Conservation (phyloP, 2,797 vertebrate species). For the Rhinatrema bivittatum region DNA sequence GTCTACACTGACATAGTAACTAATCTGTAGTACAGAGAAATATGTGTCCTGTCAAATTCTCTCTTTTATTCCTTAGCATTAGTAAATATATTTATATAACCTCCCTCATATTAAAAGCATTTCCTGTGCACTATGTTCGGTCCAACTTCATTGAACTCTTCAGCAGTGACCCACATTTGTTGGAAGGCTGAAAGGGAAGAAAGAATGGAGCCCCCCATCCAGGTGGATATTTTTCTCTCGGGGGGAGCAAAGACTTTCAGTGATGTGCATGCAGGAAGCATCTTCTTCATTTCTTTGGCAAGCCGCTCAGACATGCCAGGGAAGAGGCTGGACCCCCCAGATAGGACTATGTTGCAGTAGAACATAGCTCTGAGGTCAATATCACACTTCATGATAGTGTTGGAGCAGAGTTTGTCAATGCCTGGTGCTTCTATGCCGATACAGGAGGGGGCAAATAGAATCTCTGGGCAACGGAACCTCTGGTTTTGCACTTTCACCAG, state of each 20-base stretch:
- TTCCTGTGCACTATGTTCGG: constrained; percentile 29
- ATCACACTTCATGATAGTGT: constrained; percentile 30
- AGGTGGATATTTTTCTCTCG: constrained; percentile 25
- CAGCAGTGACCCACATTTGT: constrained; percentile 25
- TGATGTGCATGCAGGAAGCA: constrained; percentile 15
- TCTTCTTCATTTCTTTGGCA: constrained; percentile 23
- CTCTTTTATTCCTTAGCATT: no score
- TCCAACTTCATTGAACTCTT: constrained; percentile 32
- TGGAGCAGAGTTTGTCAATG: constrained; percentile 32
- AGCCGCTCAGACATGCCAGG: constrained; percentile 30
- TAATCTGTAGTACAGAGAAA: no score
- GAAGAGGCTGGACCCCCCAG: constrained; percentile 38
- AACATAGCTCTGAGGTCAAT: constrained; percentile 27
- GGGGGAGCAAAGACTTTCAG: constrained; percentile 26
- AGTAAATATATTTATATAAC: not conserved
- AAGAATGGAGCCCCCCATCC: constrained; percentile 42
- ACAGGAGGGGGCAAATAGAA: constrained; percentile 24
- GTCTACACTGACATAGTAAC: no score
- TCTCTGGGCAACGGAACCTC: constrained; percentile 38
- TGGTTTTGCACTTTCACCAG: constrained; percentile 28
- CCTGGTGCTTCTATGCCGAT: constrained; percentile 26
- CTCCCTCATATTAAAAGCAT: constrained; percentile 23
- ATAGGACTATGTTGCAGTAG: constrained; percentile 32
- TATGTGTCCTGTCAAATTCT: no score
- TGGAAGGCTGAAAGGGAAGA: constrained; percentile 34